These are phyloP conservation scores for Leiothrix lutea DNA, from an alignment of 2,113 vertebrate genomes.

Conservation along the genomic window DNA sequence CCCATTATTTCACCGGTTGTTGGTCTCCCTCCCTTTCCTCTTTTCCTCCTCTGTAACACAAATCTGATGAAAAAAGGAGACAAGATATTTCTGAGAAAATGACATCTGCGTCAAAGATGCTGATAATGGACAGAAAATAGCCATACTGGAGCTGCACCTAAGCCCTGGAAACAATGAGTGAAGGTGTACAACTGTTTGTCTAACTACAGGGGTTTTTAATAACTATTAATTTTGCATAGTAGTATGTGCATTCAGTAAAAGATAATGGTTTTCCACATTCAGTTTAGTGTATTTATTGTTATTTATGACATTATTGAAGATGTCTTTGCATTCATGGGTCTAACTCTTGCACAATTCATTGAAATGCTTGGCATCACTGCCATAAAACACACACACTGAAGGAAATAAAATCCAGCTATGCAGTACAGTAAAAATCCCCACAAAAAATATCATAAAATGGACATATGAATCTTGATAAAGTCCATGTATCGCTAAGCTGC, in stretches of 20 bases:
- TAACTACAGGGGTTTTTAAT: not conserved
- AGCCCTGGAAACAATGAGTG: not conserved
- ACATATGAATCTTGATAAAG: constrained; percentile 54
- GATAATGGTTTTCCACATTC: not conserved
- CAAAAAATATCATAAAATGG: constrained; percentile 53
- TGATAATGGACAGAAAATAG: not conserved
- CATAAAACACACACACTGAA: constrained; percentile 39
- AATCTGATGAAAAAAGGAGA: not conserved
- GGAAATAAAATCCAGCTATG: constrained; percentile 34
- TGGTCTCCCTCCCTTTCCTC: not conserved
- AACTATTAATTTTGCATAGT: not conserved
- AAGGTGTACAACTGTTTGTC: not conserved
- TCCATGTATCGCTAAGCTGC: not conserved
- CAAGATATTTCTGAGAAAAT: not conserved
- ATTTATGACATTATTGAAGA: not conserved
- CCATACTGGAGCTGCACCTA: not conserved
- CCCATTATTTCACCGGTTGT: not conserved
- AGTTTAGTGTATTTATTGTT: not conserved
- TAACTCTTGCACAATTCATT: constrained; percentile 34
- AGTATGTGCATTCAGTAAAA: not conserved
- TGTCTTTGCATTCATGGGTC: not conserved
- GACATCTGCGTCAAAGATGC: not conserved
- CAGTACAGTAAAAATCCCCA: constrained; percentile 50
- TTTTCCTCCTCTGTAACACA: not conserved
- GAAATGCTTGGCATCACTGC: constrained; percentile 30